phyloP scores from a whole-genome alignment of 1,140 invertebrate genomes.

The Hycleus cichorii region DNA sequence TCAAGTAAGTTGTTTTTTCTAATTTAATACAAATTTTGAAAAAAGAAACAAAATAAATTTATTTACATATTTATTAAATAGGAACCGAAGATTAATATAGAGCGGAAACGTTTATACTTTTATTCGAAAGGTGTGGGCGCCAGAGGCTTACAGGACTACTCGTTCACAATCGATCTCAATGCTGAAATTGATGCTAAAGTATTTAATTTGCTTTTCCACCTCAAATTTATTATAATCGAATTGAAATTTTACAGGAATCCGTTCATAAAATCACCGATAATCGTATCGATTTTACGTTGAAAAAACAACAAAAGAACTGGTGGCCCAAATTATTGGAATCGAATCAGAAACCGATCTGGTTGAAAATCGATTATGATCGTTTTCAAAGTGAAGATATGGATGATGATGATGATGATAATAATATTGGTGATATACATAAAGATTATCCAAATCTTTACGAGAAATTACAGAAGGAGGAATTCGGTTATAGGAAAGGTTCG shows the following conservation, averaged over 20 bases:
- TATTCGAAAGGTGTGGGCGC: conserved; percentile 60
- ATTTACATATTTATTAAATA: conserved; percentile 22
- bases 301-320: conserved; percentile 61
- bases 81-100: conserved; percentile 51
- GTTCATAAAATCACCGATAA: conserved; percentile 60
- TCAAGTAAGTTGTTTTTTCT: conserved; percentile 45
- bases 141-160: conserved; percentile 60
- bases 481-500: conserved; percentile 68
- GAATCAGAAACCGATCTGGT: conserved; percentile 77
- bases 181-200: conserved; percentile 61
- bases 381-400: conserved; percentile 64
- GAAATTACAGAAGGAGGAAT: conserved; percentile 67
- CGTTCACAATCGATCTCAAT: conserved; percentile 66
- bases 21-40: neutral
- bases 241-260: conserved; percentile 39
- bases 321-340: conserved; percentile 76
- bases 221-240: neutral
- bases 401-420: conserved; percentile 56
- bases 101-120: conserved; percentile 54
- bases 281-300: conserved; percentile 67
- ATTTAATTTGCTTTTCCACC: conserved; percentile 12
- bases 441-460: conserved; percentile 75
- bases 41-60: neutral
- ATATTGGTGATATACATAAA: conserved; percentile 56
- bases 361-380: conserved; percentile 86